Evolutionary conservation across 2,797 vertebrate species (phyloP).

Genomic region (Esox lucius): DNA sequence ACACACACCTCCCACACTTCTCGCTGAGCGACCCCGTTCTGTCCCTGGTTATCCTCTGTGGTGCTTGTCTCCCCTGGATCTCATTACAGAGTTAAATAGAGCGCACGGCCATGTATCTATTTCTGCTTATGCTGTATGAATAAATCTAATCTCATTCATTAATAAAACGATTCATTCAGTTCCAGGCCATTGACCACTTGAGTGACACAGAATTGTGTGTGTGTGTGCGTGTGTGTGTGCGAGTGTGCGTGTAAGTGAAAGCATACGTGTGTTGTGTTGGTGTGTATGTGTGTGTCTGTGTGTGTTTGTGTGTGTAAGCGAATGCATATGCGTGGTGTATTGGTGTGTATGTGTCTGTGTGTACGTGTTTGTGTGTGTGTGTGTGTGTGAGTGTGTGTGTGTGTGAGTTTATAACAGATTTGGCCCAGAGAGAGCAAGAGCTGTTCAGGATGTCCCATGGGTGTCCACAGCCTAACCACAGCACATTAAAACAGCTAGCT

Average conservation of each 20-base stretch:
- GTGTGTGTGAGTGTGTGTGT: background rate
- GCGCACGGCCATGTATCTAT: background rate
- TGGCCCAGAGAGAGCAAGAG: background rate
- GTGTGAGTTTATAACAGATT: background rate
- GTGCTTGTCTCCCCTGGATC: too few species aligned
- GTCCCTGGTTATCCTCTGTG: too few species aligned
- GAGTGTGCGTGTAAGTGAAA: background rate
- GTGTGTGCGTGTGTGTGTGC: slow-evolving; percentile 10
- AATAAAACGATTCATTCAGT: background rate
- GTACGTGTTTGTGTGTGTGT: slow-evolving; percentile 5
- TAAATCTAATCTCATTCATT: background rate
- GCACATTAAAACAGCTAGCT: too few species aligned
- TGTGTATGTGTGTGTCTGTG: slow-evolving; percentile 9
- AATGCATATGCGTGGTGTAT: slow-evolving; percentile 4
- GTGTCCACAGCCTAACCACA: too few species aligned
- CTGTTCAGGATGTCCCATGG: background rate
- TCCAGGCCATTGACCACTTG: background rate
- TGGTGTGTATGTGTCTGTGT: background rate
- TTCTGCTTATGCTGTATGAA: background rate
- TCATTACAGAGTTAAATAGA: background rate
- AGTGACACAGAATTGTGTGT: background rate
- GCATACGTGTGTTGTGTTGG: slow-evolving; percentile 5
- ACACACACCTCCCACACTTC: background rate
- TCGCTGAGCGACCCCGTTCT: background rate
- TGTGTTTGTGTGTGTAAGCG: background rate